Evolutionary conservation across 1,140 invertebrate species (phyloP).

Genomic region (Ips nitidus): DNA sequence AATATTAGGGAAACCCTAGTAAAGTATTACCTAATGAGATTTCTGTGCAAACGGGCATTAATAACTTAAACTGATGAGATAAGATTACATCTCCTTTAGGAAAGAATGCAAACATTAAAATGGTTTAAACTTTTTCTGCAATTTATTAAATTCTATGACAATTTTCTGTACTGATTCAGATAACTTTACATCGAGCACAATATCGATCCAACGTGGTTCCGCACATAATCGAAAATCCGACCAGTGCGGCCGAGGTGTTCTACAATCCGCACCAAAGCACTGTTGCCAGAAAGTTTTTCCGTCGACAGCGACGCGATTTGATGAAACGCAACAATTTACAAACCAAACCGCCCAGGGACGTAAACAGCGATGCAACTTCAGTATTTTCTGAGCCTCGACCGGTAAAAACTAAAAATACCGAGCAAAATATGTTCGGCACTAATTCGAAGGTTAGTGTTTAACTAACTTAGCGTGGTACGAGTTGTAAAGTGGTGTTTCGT

Average conservation of each 20-base stretch:
- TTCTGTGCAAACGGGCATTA: too few relatives aligned
- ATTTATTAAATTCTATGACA: too few relatives aligned
- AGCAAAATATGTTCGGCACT: conserved; percentile 65
- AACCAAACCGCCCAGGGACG: conserved; percentile 62
- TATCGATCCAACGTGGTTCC: conserved; percentile 70
- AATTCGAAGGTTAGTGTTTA: conserved; percentile 57
- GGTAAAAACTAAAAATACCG: conserved; percentile 58
- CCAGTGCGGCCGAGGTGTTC: conserved; percentile 74
- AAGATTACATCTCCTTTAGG: too few relatives aligned
- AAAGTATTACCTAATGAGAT: too few relatives aligned
- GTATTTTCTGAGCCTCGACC: conserved; percentile 56
- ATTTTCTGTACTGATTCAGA: conserved; percentile 4
- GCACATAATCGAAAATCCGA: conserved; percentile 63
- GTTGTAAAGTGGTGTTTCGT: not conserved
- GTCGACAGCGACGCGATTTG: conserved; percentile 78
- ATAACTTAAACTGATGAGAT: too few relatives aligned
- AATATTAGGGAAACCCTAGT: too few relatives aligned
- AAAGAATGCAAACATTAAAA: too few relatives aligned
- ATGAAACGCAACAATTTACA: conserved; percentile 74
- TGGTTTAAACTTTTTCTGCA: too few relatives aligned
- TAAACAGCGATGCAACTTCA: conserved; percentile 58
- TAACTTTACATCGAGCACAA: conserved; percentile 64
- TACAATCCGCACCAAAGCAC: conserved; percentile 93
- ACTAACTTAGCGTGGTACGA: not conserved
- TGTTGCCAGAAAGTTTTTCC: conserved; percentile 88